These are phyloP conservation scores for Hydra vulgaris DNA, from an alignment of 30 jellyfish, hydroid and myxozoan genomes.

Conservation along the genomic window DNA sequence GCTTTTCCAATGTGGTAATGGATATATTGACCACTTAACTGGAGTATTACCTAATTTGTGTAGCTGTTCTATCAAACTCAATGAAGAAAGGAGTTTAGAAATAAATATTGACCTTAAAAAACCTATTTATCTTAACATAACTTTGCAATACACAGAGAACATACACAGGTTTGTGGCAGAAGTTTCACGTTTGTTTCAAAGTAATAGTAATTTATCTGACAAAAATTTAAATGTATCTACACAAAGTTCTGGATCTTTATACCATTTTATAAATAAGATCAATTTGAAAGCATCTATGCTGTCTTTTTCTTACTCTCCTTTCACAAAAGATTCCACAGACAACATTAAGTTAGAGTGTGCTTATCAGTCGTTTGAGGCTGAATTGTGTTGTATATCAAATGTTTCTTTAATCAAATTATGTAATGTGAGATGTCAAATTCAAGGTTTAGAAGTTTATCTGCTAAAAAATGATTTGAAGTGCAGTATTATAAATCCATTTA, in stretches of 20 bases:
- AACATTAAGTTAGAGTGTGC: neutral
- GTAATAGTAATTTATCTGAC: neutral
- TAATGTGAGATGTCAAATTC: neutral
- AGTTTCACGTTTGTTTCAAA: neutral
- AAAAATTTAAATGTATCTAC: neutral
- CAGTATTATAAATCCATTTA: neutral
- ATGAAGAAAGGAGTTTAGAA: neutral
- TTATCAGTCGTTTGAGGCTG: neutral
- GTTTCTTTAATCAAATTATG: neutral
- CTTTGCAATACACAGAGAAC: neutral
- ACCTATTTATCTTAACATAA: neutral
- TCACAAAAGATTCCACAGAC: neutral
- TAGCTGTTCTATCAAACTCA: neutral
- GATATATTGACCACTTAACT: neutral
- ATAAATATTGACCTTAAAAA: constrained; percentile 4
- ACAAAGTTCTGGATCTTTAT: neutral
- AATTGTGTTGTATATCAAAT: neutral
- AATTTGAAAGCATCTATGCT: neutral
- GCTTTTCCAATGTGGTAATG: constrained; percentile 7
- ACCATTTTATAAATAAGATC: neutral
- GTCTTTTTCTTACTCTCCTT: neutral
- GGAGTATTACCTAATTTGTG: constrained; percentile 14
- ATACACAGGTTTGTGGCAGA: neutral
- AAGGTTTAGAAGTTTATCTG: neutral
- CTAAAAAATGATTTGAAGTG: neutral